A percentile compares a stretch with the other conserved stretches of the same genome.
These are phyloP conservation scores for Xiphophorus hellerii DNA, from an alignment of 2,113 vertebrate species.

Conservation along the genomic window DNA sequence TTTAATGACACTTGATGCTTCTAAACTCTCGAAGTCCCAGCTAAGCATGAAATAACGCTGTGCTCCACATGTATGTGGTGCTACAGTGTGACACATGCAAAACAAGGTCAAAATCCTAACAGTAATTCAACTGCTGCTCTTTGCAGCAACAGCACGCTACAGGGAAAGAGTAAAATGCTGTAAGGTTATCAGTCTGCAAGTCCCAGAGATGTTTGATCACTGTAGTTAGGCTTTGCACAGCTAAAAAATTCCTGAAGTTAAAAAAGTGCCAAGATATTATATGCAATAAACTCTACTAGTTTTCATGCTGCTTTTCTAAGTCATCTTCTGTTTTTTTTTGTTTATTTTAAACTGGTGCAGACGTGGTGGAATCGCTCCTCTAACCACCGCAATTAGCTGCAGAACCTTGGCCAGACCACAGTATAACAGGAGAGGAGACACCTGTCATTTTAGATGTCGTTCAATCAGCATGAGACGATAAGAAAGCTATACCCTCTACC, in stretches of 20 bases:
- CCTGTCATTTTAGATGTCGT: conserved; percentile 54
- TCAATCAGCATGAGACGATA: conserved; percentile 43
- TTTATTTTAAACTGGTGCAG: conserved; percentile 12
- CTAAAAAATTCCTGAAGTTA: conserved; percentile 26
- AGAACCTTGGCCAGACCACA: conserved; percentile 52
- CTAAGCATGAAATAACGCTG: conserved; percentile 12
- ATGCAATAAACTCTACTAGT: conserved; percentile 40
- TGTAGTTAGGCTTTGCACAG: neutral
- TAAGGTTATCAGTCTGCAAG: neutral
- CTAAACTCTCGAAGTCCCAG: neutral
- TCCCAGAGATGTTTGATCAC: conserved; percentile 22
- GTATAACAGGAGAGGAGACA: conserved; percentile 42
- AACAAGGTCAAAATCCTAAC: conserved; percentile 1
- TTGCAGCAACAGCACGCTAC: neutral
- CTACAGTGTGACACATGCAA: neutral
- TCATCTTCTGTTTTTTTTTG: conserved; percentile 10
- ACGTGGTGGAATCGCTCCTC: conserved; percentile 50
- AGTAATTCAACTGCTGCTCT: neutral
- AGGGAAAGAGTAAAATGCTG: neutral
- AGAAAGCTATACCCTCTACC: conserved; percentile 31
- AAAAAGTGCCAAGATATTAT: conserved; percentile 22
- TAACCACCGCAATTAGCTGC: conserved; percentile 36
- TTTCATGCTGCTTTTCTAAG: neutral
- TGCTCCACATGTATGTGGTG: conserved; percentile 15
- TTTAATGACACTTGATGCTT: conserved; percentile 8